phyloP scores from a whole-genome alignment of 2,113 vertebrate genomes.

The Nycticryphes semicollaris region DNA sequence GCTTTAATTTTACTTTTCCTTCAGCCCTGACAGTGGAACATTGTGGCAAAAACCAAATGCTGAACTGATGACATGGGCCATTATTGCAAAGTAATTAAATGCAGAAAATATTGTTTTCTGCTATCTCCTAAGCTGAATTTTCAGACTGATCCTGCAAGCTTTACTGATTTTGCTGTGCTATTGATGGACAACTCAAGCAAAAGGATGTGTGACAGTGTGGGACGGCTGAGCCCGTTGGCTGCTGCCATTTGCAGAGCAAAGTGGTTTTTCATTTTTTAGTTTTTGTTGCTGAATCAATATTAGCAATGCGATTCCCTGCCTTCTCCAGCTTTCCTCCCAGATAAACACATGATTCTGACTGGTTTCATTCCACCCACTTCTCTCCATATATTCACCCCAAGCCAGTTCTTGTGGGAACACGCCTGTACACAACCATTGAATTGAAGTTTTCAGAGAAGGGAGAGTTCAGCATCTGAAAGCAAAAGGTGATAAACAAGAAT shows the following conservation, averaged over 20 bases:
- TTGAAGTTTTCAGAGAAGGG: background rate
- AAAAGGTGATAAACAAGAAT: background rate
- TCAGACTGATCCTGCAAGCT: background rate
- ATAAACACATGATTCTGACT: background rate
- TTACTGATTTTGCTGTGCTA: background rate
- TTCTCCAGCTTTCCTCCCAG: background rate
- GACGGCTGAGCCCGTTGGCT: background rate
- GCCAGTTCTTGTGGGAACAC: background rate
- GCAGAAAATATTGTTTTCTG: background rate
- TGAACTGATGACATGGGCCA: background rate
- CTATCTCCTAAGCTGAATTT: background rate
- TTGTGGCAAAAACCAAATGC: background rate
- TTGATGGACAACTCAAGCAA: background rate
- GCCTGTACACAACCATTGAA: background rate
- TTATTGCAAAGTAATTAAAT: slow-evolving; percentile 53
- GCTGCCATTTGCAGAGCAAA: background rate
- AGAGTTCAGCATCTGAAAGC: background rate
- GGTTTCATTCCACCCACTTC: background rate
- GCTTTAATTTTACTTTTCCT: slow-evolving; percentile 17
- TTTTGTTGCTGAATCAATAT: background rate
- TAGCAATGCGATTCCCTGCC: background rate
- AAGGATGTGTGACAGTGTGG: background rate
- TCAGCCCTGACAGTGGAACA: background rate
- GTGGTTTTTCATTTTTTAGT: background rate
- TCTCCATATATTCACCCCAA: background rate